Evolutionary conservation across 23 tunicate species (phyloP).

Genomic region (Aplidium turbinatum): DNA sequence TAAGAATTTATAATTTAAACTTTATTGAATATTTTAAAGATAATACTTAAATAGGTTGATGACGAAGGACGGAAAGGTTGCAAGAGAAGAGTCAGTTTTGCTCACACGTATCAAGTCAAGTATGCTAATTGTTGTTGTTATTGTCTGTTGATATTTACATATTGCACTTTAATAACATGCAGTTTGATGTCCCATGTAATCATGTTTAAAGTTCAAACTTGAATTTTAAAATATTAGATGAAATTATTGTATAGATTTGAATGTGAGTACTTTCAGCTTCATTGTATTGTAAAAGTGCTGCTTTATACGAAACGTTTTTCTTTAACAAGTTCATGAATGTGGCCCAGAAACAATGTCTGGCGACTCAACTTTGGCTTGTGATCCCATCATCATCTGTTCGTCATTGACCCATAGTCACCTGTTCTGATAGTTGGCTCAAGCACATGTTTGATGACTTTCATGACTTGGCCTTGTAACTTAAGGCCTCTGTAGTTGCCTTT

Average conservation of each 20-base stretch:
- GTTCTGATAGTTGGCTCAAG: too few species aligned
- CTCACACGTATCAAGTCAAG: conserved; percentile 60
- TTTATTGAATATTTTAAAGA: not conserved
- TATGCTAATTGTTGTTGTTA: not conserved
- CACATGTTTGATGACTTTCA: too few species aligned
- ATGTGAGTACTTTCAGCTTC: not conserved
- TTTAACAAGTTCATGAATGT: too few species aligned
- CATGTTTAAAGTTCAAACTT: not conserved
- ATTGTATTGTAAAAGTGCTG: too few species aligned
- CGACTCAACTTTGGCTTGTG: not conserved
- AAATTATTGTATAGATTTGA: not conserved
- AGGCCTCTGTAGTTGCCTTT: not conserved
- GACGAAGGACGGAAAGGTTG: conserved; percentile 37
- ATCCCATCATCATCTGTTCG: not conserved
- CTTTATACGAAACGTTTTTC: too few species aligned
- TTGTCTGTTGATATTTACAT: too few species aligned
- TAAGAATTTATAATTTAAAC: too few species aligned
- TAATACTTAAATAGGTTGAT: conserved; percentile 27
- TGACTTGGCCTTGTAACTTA: too few species aligned
- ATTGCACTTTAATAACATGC: too few species aligned
- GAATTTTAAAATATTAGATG: not conserved
- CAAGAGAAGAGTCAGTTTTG: conserved; percentile 57
- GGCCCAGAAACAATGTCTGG: not conserved
- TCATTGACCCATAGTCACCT: not conserved
- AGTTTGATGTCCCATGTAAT: not conserved